Evolutionary conservation across 2,797 vertebrate species (phyloP).

Genomic region (Apogon talboti): DNA sequence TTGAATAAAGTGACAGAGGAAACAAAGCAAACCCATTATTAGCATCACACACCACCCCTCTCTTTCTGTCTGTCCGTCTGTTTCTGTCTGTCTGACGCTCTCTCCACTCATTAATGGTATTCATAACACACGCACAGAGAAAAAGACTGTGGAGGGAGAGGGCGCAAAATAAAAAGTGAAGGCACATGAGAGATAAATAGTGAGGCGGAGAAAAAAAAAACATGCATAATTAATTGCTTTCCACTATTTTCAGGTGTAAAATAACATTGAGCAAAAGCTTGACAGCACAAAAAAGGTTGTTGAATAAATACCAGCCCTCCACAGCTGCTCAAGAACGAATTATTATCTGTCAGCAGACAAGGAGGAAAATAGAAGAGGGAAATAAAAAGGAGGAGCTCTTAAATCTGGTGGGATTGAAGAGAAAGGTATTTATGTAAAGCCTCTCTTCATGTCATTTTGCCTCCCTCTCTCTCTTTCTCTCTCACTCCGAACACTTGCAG

Average conservation of each 20-base stretch:
- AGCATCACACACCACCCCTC: conserved; percentile 43
- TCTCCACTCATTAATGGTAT: conserved; percentile 50
- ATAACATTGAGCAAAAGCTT: conserved; percentile 26
- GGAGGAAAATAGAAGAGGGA: conserved; percentile 4
- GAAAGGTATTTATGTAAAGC: conserved; percentile 64
- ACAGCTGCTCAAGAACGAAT: conserved; percentile 45
- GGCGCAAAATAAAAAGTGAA: conserved; percentile 49
- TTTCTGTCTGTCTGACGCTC: conserved; percentile 12
- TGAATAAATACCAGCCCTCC: conserved; percentile 51
- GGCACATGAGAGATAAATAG: conserved; percentile 42
- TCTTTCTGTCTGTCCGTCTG: conserved; percentile 2
- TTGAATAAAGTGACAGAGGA: conserved; percentile 63
- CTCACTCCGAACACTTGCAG: conserved; percentile 16
- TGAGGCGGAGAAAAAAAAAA: conserved; percentile 43
- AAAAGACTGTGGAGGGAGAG: conserved; percentile 19
- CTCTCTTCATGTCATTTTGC: conserved; percentile 34
- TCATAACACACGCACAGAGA: conserved; percentile 29
- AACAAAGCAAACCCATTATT: conserved; percentile 70
- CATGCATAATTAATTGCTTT: conserved; percentile 60
- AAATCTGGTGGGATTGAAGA: conserved; percentile 46
- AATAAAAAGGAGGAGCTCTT: conserved; percentile 38
- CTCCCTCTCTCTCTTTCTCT: background rate
- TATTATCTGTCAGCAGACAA: conserved; percentile 45
- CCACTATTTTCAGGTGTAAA: conserved; percentile 16
- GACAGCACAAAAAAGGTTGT: conserved; percentile 29